Base-by-base conservation (phyloP, 92 coral and sea anemone genomes). In the Nematostella vectensis region DNA sequence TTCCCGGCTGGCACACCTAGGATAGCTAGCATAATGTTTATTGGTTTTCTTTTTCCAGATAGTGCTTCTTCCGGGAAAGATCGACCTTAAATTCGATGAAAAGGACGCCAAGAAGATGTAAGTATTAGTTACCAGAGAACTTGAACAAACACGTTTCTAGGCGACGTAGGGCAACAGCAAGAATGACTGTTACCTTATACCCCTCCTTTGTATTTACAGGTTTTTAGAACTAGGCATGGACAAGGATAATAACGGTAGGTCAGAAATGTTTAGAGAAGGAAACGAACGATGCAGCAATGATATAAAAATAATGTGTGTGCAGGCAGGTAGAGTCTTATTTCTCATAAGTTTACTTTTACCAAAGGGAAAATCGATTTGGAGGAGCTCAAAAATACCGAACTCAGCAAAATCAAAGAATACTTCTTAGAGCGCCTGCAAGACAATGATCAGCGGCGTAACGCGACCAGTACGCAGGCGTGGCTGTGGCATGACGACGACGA, bases 401-500 rank as follows among this genome's bases (percentile, higher is more conserved):
- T 85, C 0, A 57, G 58, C 10, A 68, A 55, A 45, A 55, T 85
- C 11, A 72, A 68, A 48, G 72, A 75, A 2, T 80, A 85, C 47
- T 38, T 85, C 30, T 48, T 31, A 24, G 76, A 65, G 29, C 58
- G 67, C 40, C 75, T 85, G 42, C 54, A 81, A 15, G 72, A 80
- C 28, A 51, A 37, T 23, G 31, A 67, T 10, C 58, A 54, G 47
- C 53, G 70, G 31, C 75, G 95, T 37, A 80, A 61, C 44, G 69
- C 95, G 4, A 55, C 56, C 15, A 76, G 69, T 57, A 74, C 55
- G 48, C 71, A 38, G 29, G 81, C 81, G 2, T 85, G 95, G 95
- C 54, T 85, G 22, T 85, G 95, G 95, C 95, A 85, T 37, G 95
- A 85, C 37, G 80, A 85, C 12, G 95, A 85, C 20, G 95, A 85